Evolutionary conservation across 2,797 vertebrate species (phyloP).

Genomic region (Sebastiscus albofasciatus): DNA sequence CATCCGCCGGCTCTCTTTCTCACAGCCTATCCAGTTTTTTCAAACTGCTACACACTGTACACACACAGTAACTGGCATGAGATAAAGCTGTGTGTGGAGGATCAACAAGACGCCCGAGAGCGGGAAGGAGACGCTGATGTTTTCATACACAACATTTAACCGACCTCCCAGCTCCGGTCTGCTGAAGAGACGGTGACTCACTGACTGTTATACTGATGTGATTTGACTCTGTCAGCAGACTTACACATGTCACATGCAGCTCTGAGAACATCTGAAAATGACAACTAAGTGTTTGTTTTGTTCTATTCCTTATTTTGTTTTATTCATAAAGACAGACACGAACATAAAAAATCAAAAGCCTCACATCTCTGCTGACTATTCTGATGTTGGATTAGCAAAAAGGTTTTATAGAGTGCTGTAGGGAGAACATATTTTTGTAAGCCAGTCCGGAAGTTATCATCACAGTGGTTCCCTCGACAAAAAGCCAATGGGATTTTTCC

Average conservation of each 20-base stretch:
- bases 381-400: not conserved
- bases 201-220: conserved; percentile 8
- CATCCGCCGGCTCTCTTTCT: not conserved
- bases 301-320: not conserved
- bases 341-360: not conserved
- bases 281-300: not conserved
- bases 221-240: conserved; percentile 6
- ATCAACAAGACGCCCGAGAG: conserved; percentile 34
- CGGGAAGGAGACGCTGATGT: conserved; percentile 29
- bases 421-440: too few relatives aligned
- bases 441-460: too few relatives aligned
- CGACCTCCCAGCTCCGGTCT: conserved; percentile 2
- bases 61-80: conserved; percentile 26
- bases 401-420: not conserved
- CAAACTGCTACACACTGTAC: conserved; percentile 2
- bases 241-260: not conserved
- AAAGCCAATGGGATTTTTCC: too few relatives aligned
- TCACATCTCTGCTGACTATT: not conserved
- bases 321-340: not conserved
- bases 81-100: conserved; percentile 39
- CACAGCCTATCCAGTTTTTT: conserved; percentile 7
- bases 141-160: conserved; percentile 46
- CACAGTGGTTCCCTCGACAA: too few relatives aligned
- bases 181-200: conserved; percentile 32
- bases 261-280: not conserved